These are phyloP conservation scores for Hoplias malabaricus DNA, from an alignment of 2,113 vertebrate species.

Conservation along the genomic window DNA sequence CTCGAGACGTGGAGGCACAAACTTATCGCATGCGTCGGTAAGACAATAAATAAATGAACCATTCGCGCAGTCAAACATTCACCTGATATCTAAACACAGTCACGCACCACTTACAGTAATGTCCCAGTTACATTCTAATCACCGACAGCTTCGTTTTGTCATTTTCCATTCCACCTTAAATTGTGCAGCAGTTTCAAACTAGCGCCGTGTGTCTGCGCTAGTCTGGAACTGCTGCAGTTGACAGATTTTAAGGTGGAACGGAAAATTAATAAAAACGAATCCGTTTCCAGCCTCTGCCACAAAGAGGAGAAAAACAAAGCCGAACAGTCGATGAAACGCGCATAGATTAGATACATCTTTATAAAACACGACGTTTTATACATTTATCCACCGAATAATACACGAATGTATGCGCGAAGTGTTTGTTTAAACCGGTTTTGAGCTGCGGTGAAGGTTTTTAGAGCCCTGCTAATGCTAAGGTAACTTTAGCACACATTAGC, in stretches of 20 bases:
- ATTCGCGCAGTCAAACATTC: not conserved
- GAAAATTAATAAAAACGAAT: not conserved
- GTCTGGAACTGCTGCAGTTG: too few species aligned
- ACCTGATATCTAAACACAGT: not conserved
- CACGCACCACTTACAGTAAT: too few species aligned
- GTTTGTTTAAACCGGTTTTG: not conserved
- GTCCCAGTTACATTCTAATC: too few species aligned
- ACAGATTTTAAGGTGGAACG: not conserved
- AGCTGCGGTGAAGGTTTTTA: not conserved
- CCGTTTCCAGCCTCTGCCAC: not conserved
- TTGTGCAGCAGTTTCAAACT: not conserved
- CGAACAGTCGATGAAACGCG: not conserved
- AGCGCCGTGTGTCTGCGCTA: not conserved
- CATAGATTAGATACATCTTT: not conserved
- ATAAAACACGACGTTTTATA: too few species aligned
- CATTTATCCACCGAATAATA: too few species aligned
- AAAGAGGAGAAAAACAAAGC: not conserved
- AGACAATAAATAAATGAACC: slow-evolving; percentile 54
- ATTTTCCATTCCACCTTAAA: not conserved
- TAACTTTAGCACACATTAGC: not conserved
- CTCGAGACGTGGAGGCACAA: slow-evolving; percentile 96
- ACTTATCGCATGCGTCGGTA: slow-evolving; percentile 95
- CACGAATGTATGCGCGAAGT: too few species aligned
- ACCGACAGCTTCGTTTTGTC: too few species aligned
- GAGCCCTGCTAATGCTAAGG: not conserved